Evolutionary conservation across 2,113 vertebrate genomes (phyloP), one percentile per base, ranked within the genome.

Genomic region (Notarius quadriscutis): DNA sequence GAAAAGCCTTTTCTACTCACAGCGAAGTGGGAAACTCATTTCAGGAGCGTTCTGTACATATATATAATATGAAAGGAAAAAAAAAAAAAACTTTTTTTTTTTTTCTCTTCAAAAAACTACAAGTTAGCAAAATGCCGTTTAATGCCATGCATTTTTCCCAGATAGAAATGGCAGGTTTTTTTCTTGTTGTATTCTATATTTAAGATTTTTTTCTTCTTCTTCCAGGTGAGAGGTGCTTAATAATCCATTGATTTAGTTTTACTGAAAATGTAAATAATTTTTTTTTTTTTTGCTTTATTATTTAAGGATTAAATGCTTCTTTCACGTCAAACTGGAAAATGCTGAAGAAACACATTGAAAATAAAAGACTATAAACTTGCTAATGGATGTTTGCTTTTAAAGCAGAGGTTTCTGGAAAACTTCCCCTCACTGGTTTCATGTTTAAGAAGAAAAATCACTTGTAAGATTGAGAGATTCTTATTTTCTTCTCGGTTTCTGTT

Each of bases 301-400:
- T 97, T 97, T 97, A 97, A 96, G 96, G 96, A 95, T 96, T 96
- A 95, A 95, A 96, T 95, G 95, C 96, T 96, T 97, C 96, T 97
- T 97, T 97, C 96, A 96, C 96, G 94, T 95, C 93, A 93, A 97
- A 96, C 96, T 96, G 96, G 96, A 97, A 78, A 95, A 95, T 94
- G 89, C 92, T 91, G 91, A 91, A 93, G 92, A 94, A 89, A 93
- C 77, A 87, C 87, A 94, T 95, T 95, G 94, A 90, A 86, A 95
- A 96, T 96, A 96, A 96, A 96, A 93, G 92, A 95, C 91, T 94
- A 92, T 92, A 92, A 94, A 95, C 93, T 95, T 95, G 93, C 93
- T 89, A 89, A 91, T n/a, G 88, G 89, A 89, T 87, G 85, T 88
- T 17, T 12, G 27, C 4, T 72, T 72, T 72, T 30, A 72, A 72